Conservation (phyloP, 1,140 invertebrate species). For the Pinna nobilis region DNA sequence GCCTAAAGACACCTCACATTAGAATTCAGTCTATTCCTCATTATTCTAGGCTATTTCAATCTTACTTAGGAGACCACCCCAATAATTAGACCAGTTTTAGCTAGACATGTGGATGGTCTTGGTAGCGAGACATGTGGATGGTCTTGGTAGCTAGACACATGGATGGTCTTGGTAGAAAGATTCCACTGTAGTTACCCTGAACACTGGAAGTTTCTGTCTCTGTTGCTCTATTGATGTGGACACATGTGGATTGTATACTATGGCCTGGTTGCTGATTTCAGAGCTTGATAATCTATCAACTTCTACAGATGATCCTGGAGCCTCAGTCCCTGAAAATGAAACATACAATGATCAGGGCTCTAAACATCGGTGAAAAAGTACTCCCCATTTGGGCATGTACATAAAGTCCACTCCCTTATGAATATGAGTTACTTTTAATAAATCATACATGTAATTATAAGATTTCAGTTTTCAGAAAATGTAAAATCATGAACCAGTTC, state of each 20-base stretch:
- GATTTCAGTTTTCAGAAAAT: too few relatives aligned
- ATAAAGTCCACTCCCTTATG: too few relatives aligned
- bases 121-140: not conserved
- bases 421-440: too few relatives aligned
- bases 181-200: slow-evolving; percentile 51
- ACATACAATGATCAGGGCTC: not conserved
- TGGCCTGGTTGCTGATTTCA: slow-evolving; percentile 43
- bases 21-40: too few relatives aligned
- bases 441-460: too few relatives aligned
- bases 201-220: slow-evolving; percentile 87
- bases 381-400: too few relatives aligned
- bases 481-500: too few relatives aligned
- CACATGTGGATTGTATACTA: slow-evolving; percentile 80
- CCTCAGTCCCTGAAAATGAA: slow-evolving; percentile 48
- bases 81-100: too few relatives aligned
- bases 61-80: too few relatives aligned
- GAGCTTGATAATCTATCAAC: slow-evolving; percentile 50
- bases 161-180: too few relatives aligned
- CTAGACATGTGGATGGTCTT: not conserved
- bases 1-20: too few relatives aligned
- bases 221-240: slow-evolving; percentile 89
- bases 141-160: not conserved
- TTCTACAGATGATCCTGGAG: slow-evolving; percentile 51
- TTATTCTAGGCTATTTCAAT: too few relatives aligned
- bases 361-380: not conserved